A percentile compares a stretch with the other conserved stretches of the same genome.
Conservation (phyloP, 1,140 invertebrate genomes). For the Papilio aristodemus region DNA sequence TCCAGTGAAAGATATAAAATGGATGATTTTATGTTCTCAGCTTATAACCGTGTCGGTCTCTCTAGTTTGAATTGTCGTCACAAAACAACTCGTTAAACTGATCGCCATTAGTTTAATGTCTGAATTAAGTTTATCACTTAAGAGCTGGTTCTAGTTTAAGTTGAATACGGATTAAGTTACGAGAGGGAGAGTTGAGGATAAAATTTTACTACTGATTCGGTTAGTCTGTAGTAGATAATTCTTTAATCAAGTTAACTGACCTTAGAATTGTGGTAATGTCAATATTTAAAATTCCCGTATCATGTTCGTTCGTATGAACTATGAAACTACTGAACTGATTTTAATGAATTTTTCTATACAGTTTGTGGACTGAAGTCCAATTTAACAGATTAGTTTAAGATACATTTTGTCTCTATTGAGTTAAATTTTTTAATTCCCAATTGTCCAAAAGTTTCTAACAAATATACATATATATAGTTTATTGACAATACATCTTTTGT, state of each 20-base stretch:
- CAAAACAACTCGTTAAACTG: slow-evolving; percentile 29
- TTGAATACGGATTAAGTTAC: slow-evolving; percentile 25
- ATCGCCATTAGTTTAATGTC: slow-evolving; percentile 35
- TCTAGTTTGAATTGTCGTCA: slow-evolving; percentile 15
- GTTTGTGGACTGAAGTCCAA: too few species aligned
- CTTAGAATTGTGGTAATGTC: too few species aligned
- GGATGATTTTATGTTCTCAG: neutral
- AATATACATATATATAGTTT: too few species aligned
- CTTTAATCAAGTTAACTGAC: neutral
- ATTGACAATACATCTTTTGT: too few species aligned
- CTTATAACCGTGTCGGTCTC: neutral
- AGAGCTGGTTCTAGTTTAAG: slow-evolving; percentile 39
- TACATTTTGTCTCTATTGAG: too few species aligned
- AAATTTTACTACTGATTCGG: neutral
- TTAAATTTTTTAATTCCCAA: too few species aligned
- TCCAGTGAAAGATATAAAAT: slow-evolving; percentile 3
- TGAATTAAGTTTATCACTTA: slow-evolving; percentile 40
- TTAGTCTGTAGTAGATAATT: neutral
- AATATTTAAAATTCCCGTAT: too few species aligned
- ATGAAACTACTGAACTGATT: too few species aligned
- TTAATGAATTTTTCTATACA: too few species aligned
- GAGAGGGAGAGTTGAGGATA: neutral
- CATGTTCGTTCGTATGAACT: too few species aligned
- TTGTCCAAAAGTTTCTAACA: too few species aligned
- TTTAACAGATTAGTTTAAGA: too few species aligned